A percentile compares a stretch with the other conserved stretches of the same genome.
Evolutionary conservation across 2,797 vertebrate species (phyloP).

Genomic region (Sebastes kiyomatsui): DNA sequence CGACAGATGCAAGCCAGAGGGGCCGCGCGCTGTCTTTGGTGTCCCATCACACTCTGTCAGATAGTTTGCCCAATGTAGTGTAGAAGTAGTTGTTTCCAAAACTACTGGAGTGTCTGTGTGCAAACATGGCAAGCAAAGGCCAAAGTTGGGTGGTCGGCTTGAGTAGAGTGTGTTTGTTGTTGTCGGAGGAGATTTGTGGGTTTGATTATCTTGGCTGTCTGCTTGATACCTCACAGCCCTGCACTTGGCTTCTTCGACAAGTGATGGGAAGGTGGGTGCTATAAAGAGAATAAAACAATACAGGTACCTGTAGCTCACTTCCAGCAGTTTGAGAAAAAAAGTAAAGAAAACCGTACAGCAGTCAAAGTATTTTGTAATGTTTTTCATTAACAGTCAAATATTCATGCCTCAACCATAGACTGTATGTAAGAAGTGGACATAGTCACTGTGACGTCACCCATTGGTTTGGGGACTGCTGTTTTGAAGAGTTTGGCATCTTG

Average conservation of each 20-base stretch:
- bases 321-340: not conserved
- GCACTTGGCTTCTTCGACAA: not conserved
- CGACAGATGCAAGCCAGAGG: conserved; percentile 44
- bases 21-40: conserved; percentile 31
- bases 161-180: conserved; percentile 4
- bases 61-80: conserved; percentile 35
- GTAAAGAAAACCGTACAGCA: not conserved
- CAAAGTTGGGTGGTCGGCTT: conserved; percentile 4
- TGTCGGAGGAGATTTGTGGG: conserved; percentile 24
- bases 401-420: not conserved
- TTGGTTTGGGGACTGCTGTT: too few relatives aligned
- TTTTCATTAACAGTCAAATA: not conserved
- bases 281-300: not conserved
- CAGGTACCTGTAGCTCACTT: not conserved
- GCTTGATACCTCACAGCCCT: not conserved
- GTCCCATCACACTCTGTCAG: conserved; percentile 42
- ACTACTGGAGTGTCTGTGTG: not conserved
- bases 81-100: not conserved
- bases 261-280: not conserved
- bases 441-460: too few relatives aligned
- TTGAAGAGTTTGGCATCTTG: too few relatives aligned
- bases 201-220: conserved; percentile 38
- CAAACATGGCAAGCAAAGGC: conserved; percentile 1
- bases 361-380: not conserved
- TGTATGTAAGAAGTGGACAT: too few relatives aligned